Percentiles rank a stretch among this genome's conserved stretches.
Evolutionary conservation across 1,140 invertebrate genomes (phyloP).

Genomic region (Drosophila busckii): DNA sequence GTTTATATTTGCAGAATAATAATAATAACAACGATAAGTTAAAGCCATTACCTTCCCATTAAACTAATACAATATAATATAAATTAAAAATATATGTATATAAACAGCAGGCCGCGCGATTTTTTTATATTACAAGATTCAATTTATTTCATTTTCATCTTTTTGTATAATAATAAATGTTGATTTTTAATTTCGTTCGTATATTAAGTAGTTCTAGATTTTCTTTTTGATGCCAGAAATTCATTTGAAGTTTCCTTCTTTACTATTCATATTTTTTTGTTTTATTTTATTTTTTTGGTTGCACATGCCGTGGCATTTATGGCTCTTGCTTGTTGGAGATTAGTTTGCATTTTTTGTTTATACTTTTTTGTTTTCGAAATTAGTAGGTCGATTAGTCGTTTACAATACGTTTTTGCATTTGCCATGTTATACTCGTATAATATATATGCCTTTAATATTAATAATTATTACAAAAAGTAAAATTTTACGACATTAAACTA

Average conservation of each 20-base stretch:
- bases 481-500: constrained; percentile 78
- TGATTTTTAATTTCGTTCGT: constrained; percentile 33
- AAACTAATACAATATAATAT: background rate
- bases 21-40: too few relatives aligned
- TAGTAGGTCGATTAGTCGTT: constrained; percentile 63
- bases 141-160: constrained; percentile 77
- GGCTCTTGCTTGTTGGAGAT: constrained; percentile 9
- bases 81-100: background rate
- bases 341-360: constrained; percentile 29
- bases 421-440: constrained; percentile 42
- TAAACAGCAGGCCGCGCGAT: background rate
- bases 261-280: constrained; percentile 10
- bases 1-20: too few relatives aligned
- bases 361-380: constrained; percentile 53
- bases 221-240: constrained; percentile 66
- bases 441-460: constrained; percentile 62
- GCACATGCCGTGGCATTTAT: constrained; percentile 49
- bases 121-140: constrained; percentile 78
- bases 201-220: constrained; percentile 70
- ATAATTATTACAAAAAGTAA: constrained; percentile 79
- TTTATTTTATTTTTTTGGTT: constrained; percentile 55
- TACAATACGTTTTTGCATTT: constrained; percentile 54
- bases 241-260: constrained; percentile 50
- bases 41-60: background rate
- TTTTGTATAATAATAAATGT: constrained; percentile 78